Percentiles rank a stretch among this genome's conserved stretches.
These are phyloP conservation scores for Drosophila peninsularis DNA, from an alignment of 2,888 invertebrate species.

Conservation along the genomic window DNA sequence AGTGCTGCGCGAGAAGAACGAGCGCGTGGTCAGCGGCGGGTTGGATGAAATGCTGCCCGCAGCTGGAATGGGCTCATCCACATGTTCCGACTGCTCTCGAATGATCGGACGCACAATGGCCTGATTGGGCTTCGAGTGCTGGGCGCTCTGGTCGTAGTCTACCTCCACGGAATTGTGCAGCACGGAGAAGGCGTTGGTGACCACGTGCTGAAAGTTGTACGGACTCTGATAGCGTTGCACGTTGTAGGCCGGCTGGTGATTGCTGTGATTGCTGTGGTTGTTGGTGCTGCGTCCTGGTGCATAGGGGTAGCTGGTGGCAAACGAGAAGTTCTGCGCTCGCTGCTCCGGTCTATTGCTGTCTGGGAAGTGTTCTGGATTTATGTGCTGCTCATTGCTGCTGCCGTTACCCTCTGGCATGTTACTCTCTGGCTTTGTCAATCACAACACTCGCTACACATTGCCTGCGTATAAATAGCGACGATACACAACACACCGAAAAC, in stretches of 20 bases:
- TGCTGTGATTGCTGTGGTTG: conserved; percentile 10
- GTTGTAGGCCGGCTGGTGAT: conserved; percentile 40
- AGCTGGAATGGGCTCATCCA: conserved; percentile 25
- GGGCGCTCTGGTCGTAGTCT: conserved; percentile 31
- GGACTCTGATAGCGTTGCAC: conserved; percentile 66
- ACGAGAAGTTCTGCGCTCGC: conserved; percentile 77
- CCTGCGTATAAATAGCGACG: conserved; percentile 47
- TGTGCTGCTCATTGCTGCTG: conserved; percentile 57
- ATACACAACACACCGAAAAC: conserved; percentile 43
- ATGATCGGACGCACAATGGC: conserved; percentile 86
- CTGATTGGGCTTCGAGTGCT: conserved; percentile 85
- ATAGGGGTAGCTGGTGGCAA: conserved; percentile 75
- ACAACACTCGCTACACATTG: conserved; percentile 20
- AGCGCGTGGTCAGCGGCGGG: conserved; percentile 84
- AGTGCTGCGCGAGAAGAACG: conserved; percentile 70
- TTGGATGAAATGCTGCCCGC: conserved; percentile 41
- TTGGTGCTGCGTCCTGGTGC: conserved; percentile 60
- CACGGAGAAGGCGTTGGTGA: conserved; percentile 72
- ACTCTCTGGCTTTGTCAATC: conserved; percentile 52
- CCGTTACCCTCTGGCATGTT: conserved; percentile 54
- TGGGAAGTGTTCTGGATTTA: conserved; percentile 71
- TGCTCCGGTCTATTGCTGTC: conserved; percentile 61
- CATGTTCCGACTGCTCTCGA: conserved; percentile 70
- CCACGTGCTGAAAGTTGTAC: conserved; percentile 69
- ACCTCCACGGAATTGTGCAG: conserved; percentile 63